Percentiles rank a stretch among this genome's conserved stretches.
Evolutionary conservation across 2,888 invertebrate genomes (phyloP).

Genomic region (Fragum whitleyi): DNA sequence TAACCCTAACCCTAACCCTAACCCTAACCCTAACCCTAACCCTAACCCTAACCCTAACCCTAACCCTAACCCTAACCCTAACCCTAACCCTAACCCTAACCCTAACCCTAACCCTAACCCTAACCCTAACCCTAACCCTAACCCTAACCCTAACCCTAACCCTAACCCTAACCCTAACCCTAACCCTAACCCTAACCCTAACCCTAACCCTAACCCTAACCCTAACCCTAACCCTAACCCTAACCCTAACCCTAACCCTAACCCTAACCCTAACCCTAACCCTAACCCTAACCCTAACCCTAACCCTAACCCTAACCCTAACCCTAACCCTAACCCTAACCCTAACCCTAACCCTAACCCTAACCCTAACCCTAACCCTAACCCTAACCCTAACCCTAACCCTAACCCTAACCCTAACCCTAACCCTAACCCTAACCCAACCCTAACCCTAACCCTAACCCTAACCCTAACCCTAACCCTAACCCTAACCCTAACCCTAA

Average conservation of each 20-base stretch:
- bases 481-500: conserved; percentile 66
- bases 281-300: conserved; percentile 63
- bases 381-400: conserved; percentile 54
- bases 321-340: conserved; percentile 57
- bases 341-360: conserved; percentile 70
- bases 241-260: conserved; percentile 56
- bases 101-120: conserved; percentile 47
- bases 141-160: conserved; percentile 64
- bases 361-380: conserved; percentile 71
- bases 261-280: conserved; percentile 67
- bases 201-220: conserved; percentile 74
- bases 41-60: conserved; percentile 37
- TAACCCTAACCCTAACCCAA: too few relatives aligned
- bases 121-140: conserved; percentile 61
- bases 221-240: conserved; percentile 70
- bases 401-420: conserved; percentile 46
- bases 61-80: conserved; percentile 43
- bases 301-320: conserved; percentile 57
- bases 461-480: conserved; percentile 62
- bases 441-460: conserved; percentile 45
- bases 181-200: conserved; percentile 71
- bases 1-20: conserved; percentile 47
- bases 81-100: conserved; percentile 48
- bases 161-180: conserved; percentile 59
- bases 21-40: conserved; percentile 47